Conservation (phyloP, 1,140 invertebrate genomes). For the Rhynchophorus ferrugineus region DNA sequence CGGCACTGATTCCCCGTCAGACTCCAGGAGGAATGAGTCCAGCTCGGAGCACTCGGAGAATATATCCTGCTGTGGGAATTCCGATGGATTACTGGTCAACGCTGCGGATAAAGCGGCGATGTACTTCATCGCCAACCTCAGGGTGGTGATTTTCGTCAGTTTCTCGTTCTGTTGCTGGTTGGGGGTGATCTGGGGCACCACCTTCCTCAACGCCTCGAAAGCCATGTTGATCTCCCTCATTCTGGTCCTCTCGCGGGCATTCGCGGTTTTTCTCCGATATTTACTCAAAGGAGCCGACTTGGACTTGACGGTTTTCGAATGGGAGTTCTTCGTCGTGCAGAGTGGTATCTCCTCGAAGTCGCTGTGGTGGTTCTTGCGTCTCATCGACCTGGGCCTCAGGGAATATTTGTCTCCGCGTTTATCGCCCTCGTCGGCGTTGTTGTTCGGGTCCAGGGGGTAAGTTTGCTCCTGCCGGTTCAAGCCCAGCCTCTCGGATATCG, state of each 20-base stretch:
- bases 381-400: constrained; percentile 32
- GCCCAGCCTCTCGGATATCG: constrained; percentile 34
- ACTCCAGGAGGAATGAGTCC: constrained; percentile 36
- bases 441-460: constrained; percentile 28
- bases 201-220: constrained; percentile 69
- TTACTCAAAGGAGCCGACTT: constrained; percentile 79
- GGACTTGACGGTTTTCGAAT: constrained; percentile 47
- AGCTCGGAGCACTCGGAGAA: constrained; percentile 37
- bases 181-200: constrained; percentile 56
- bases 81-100: constrained; percentile 27
- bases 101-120: constrained; percentile 58
- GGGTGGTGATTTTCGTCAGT: constrained; percentile 80
- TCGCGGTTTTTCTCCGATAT: constrained; percentile 82
- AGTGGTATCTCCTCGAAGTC: constrained; percentile 22
- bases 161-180: constrained; percentile 56
- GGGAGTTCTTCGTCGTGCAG: neutral
- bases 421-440: constrained; percentile 20
- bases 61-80: constrained; percentile 24
- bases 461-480: constrained; percentile 24
- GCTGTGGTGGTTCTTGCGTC: constrained; percentile 20
- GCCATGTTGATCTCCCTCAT: constrained; percentile 86
- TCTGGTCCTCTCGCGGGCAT: constrained; percentile 73
- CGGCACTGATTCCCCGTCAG: constrained; percentile 37
- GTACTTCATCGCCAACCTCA: constrained; percentile 81
- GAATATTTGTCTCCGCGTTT: constrained; percentile 37